Evolutionary conservation across 30 jellyfish, hydroid and myxozoan species (phyloP).

Genomic region (Aurelia sp.): DNA sequence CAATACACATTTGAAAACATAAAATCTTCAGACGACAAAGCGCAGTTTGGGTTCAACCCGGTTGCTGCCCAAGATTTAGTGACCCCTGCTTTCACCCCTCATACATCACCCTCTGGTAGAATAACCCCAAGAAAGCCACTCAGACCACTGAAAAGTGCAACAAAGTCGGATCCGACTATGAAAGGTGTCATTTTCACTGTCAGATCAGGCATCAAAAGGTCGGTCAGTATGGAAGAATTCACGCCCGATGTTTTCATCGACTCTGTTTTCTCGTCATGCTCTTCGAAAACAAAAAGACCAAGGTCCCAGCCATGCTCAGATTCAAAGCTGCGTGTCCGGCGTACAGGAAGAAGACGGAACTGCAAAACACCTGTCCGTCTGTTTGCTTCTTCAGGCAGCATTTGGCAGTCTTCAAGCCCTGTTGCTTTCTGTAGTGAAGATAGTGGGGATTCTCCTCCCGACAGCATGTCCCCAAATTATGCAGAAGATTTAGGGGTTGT

Average conservation of each 20-base stretch:
- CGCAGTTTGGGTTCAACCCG: background rate
- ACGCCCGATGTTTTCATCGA: slow-evolving; percentile 72
- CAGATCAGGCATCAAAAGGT: slow-evolving; percentile 66
- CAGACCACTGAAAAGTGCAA: slow-evolving; percentile 77
- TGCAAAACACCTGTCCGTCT: slow-evolving; percentile 78
- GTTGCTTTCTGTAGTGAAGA: slow-evolving; percentile 65
- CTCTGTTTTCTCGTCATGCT: slow-evolving; percentile 40
- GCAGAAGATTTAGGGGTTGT: slow-evolving; percentile 61
- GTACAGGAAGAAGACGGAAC: slow-evolving; percentile 61
- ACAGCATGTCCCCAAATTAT: slow-evolving; percentile 58
- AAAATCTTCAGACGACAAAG: background rate
- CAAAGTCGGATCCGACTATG: slow-evolving; percentile 68
- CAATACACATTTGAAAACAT: slow-evolving; percentile 46
- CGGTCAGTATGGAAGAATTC: slow-evolving; percentile 63
- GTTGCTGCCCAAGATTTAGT: background rate
- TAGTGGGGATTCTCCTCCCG: slow-evolving; percentile 48
- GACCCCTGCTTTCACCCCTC: slow-evolving; percentile 62
- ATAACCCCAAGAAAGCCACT: slow-evolving; percentile 84
- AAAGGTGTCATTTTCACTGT: slow-evolving; percentile 77
- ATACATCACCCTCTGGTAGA: slow-evolving; percentile 46
- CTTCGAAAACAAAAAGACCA: slow-evolving; percentile 58
- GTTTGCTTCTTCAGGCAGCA: slow-evolving; percentile 35
- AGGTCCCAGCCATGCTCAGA: slow-evolving; percentile 73
- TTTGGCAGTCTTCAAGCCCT: slow-evolving; percentile 42
- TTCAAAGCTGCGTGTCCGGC: slow-evolving; percentile 46